Base-by-base conservation (phyloP, 2,888 invertebrate species). In the Drosophila formosana region DNA sequence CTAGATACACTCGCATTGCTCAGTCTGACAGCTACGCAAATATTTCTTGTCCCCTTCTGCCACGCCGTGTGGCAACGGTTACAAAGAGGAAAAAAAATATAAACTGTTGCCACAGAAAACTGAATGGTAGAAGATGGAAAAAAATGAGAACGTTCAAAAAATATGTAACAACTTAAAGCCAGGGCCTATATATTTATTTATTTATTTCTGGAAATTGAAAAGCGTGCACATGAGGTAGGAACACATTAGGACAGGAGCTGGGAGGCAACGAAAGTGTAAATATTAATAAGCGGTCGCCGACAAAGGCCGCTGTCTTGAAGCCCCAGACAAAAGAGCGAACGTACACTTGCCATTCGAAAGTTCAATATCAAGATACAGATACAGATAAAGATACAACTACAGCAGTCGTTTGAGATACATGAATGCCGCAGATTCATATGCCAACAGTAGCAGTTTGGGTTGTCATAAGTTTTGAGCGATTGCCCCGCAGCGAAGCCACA, bases 381-480 rank as follows among this genome's bases (percentile, higher is more conserved):
- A 34, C 11, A 68, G 46, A 50, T 52, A 73, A 37, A 46, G 28
- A 28, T 43, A 62, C 23, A 52, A 25, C 39, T 52, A 47, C 5
- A 57, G 56, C 56, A 55, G 58, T 18, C 60, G 46, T 34, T 60
- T 49, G 46, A 60, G 34, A 66, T 51, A 63, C 34, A 25, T 37
- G 41, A 41, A 50, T 51, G 51, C 51, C 51, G 37, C 47, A 52
- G 60, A 65, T 61, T 51, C 39, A 68, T 51, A 56, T 58, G 51
- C 39, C 53, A 46, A 75, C 89, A 87, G 89, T 89, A 89, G 89
- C 89, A 71, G 75, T 78, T 88, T 88, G 78, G 82, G 89, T 90
- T 89, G 89, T 89, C 89, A 90, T 81, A 83, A 75, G 85, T 84
- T 80, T 89, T 89, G 91, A 89, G 77, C 90, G 91, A 90, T 89